Conservation (phyloP, 2,113 vertebrate species). For the Prunella himalayana region DNA sequence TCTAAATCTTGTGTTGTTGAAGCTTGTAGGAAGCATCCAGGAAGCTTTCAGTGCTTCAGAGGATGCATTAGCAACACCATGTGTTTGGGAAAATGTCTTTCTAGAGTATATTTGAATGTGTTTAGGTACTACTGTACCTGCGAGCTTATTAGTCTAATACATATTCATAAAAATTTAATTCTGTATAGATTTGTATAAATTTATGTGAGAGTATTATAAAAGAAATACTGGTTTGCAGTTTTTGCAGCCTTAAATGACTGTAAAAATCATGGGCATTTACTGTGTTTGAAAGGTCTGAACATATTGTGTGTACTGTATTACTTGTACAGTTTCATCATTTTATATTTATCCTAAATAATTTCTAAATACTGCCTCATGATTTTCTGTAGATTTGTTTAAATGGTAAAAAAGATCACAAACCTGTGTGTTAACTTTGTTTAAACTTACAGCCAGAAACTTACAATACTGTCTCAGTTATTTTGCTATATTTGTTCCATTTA, state of each 20-base stretch:
- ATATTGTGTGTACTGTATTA: background rate
- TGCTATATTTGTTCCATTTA: background rate
- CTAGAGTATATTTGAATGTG: background rate
- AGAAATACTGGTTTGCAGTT: background rate
- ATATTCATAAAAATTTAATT: background rate
- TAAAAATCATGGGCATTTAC: background rate
- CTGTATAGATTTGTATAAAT: background rate
- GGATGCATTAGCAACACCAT: background rate
- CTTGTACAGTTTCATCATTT: background rate
- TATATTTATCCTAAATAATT: constrained; percentile 61
- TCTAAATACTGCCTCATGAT: constrained; percentile 57
- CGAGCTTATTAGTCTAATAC: background rate
- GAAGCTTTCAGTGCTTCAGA: background rate
- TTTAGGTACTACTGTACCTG: background rate
- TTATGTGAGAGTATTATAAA: background rate
- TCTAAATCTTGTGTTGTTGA: background rate
- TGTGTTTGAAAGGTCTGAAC: background rate
- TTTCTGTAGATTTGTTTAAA: constrained; percentile 63
- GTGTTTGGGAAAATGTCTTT: background rate
- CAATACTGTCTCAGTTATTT: background rate
- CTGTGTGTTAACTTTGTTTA: constrained; percentile 42
- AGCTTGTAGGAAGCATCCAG: background rate
- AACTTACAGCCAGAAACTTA: constrained; percentile 54
- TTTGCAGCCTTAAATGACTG: background rate
- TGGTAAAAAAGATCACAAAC: background rate